Evolutionary conservation across 1,140 invertebrate species (phyloP).

Genomic region (Nilaparvata lugens): DNA sequence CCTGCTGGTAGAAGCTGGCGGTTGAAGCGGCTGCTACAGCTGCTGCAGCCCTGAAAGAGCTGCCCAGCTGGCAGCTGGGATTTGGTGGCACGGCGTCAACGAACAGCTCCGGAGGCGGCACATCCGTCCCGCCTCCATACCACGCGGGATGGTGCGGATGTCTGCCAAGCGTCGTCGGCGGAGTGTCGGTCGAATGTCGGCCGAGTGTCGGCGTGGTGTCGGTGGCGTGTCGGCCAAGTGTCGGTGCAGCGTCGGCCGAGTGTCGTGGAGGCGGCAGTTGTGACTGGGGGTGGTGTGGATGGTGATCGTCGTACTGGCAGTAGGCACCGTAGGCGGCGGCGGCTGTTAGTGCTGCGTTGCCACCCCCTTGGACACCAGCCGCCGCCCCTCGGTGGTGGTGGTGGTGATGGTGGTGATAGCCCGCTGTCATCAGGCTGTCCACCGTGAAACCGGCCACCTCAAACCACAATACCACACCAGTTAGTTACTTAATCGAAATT

Average conservation of each 20-base stretch:
- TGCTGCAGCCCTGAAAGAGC: slow-evolving; percentile 16
- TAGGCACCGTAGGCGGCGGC: slow-evolving; percentile 5
- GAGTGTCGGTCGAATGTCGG: background rate
- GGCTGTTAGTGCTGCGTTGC: background rate
- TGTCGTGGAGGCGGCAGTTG: slow-evolving; percentile 3
- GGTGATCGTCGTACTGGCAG: slow-evolving; percentile 9
- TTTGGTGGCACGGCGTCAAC: slow-evolving; percentile 15
- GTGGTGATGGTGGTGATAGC: slow-evolving; percentile 3
- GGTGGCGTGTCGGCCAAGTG: slow-evolving; percentile 11
- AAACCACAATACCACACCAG: too few species aligned
- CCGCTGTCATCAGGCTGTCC: slow-evolving; percentile 20
- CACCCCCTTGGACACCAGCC: slow-evolving; percentile 1
- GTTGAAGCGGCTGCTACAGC: slow-evolving; percentile 11
- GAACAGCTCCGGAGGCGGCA: slow-evolving; percentile 17
- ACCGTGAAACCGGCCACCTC: slow-evolving; percentile 18
- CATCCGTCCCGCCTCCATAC: slow-evolving; percentile 10
- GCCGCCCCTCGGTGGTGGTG: slow-evolving; percentile 7
- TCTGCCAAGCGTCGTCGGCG: slow-evolving; percentile 17
- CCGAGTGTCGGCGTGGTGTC: too few species aligned
- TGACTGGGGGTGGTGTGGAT: slow-evolving; percentile 6
- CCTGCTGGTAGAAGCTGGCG: slow-evolving; percentile 18
- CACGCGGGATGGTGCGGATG: slow-evolving; percentile 20
- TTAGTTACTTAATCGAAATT: too few species aligned
- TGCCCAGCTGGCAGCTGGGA: slow-evolving; percentile 19
- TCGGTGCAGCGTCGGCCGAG: background rate